Base-by-base conservation (phyloP, 2,888 invertebrate genomes). In the Nemotelus nigrinus region DNA sequence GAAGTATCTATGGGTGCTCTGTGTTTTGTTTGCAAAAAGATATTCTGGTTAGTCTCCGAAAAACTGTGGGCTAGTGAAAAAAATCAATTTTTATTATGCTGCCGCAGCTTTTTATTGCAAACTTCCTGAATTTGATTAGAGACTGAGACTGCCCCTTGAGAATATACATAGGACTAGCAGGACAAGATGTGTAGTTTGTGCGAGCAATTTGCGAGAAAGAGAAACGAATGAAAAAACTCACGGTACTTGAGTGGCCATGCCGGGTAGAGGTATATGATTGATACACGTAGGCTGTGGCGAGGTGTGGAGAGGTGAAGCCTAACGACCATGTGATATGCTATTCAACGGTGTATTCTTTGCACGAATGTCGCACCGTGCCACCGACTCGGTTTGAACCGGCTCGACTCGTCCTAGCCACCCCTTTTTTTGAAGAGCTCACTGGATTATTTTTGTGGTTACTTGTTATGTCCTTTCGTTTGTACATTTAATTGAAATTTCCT, bases 11-110 rank as follows among this genome's bases (percentile, higher is more conserved):
- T 25, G 25, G 25, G 25, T 53, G 10, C 7, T 53, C 53, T 53
- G 53, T 10, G 10, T 8, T 25, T 53, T 10, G 10, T 53, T 8
- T 10, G 10, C 53, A 53, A 10, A 53, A 10, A 57, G 25, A 57
- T 7, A 57, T 7, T 3, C 57, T 57, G 57, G 5, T 57, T 3
- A n/a, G 10, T 8, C 10, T 10, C n/a, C 57, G 57, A 7, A 57
- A 8, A 3, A 57, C 2, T 25, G 25, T 25, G 25, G 25, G 25
- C 25, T 25, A 25, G 39, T 55, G 70, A 8, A 55, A 74, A 74
- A 74, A 74, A 74, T 74, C 74, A 74, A 74, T 74, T 74, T 74
- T 60, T 74, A 74, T 60, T 74, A 47, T 74, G 50, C 48, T 63
- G 60, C 63, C 48, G 74, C 74, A 63, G 74, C 74, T 74, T 74